Evolutionary conservation across 2,888 invertebrate genomes (phyloP).

Genomic region (Ceriagrion tenellum): DNA sequence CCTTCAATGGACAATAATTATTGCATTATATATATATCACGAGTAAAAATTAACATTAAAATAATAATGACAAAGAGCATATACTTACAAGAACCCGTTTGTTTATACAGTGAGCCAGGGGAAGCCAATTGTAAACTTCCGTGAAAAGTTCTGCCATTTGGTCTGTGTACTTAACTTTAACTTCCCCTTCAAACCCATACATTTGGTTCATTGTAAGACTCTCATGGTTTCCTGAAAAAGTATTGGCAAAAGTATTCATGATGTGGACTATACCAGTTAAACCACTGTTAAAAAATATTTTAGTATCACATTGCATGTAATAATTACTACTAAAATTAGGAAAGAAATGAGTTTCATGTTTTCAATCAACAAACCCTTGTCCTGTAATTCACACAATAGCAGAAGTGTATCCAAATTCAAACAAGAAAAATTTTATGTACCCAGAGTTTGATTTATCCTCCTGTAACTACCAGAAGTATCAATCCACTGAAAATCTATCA

Average conservation of each 20-base stretch:
- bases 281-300: too few relatives aligned
- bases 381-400: too few relatives aligned
- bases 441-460: too few relatives aligned
- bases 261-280: too few relatives aligned
- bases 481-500: too few relatives aligned
- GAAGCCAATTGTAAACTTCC: constrained; percentile 99
- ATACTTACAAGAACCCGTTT: constrained; percentile 84
- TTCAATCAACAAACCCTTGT: too few relatives aligned
- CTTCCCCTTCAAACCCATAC: constrained; percentile 99
- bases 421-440: too few relatives aligned
- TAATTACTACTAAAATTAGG: too few relatives aligned
- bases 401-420: too few relatives aligned
- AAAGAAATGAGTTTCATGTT: too few relatives aligned
- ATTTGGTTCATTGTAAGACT: constrained; percentile 99
- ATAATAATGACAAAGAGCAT: constrained; percentile 48
- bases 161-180: constrained; percentile 95
- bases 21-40: constrained; percentile 41
- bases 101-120: constrained; percentile 97
- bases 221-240: constrained; percentile 94
- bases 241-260: neutral
- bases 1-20: constrained; percentile 79
- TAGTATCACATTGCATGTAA: too few relatives aligned
- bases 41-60: constrained; percentile 25
- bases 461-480: too few relatives aligned
- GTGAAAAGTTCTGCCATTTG: constrained; percentile 99